Evolutionary conservation across 2,888 invertebrate genomes (phyloP), one percentile per base, ranked within the genome.

Genomic region (Drosophila multiciliata): DNA sequence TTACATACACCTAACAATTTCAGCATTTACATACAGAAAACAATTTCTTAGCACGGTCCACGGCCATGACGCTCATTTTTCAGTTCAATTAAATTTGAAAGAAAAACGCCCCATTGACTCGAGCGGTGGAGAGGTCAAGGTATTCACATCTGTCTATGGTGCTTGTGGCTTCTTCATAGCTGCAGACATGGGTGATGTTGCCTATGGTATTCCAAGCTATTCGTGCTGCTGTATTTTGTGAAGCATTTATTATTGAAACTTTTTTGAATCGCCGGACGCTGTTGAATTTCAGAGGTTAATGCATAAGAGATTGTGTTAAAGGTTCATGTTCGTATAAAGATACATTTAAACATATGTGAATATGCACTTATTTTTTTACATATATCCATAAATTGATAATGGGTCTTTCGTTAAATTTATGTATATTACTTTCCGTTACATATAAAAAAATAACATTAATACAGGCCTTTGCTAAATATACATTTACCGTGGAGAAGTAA

Each of bases 71-170:
- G 77, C 73, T 77, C 78, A 82, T 81, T 75, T 78, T 67, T 66
- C 58, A 66, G 74, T 77, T 83, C 78, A 75, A 66, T 75, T 86
- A 65, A 73, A 77, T 81, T 75, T 75, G 70, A 69, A 73, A 70
- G 68, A 73, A 75, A 87, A 75, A 69, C 75, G 77, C 78, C 77
- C 66, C 72, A 75, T 66, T 66, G 57, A 68, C 72, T 66, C 40
- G 50, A 55, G 32, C 50, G 23, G 35, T 54, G 59, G 63, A 59
- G 81, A 82, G 85, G 89, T 86, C 89, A 86, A 87, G 85, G 89
- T 83, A 73, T 73, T 66, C 70, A 66, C 62, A 58, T 70, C 63
- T 69, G 61, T 66, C 50, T 55, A 58, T 20, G 45, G 49, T 59
- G 33, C 40, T 32, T 77, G 69, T 62, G 55, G 75, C 57, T 57